Evolutionary conservation across 2,888 invertebrate genomes (phyloP), one percentile per base, ranked within the genome.

Genomic region (Ophion ventricosus): DNA sequence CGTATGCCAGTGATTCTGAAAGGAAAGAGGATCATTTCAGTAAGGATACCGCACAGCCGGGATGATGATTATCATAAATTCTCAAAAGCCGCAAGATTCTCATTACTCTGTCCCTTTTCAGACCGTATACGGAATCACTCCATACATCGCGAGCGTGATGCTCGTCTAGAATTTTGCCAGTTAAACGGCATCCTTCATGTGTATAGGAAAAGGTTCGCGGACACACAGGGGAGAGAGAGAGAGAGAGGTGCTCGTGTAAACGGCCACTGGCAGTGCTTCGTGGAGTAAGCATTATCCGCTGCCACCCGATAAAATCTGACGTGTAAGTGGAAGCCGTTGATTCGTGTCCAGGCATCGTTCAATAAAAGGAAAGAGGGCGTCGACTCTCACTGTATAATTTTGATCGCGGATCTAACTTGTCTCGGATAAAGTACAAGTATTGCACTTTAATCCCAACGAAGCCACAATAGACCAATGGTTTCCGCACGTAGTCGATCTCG

Each of bases 321-420:
- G 85, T 85, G 86, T 82, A 83, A 87, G 84, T 81, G 81, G 85
- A 87, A 84, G 82, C 77, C 82, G 84, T 82, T 76, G 86, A 85
- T 85, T 87, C 87, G 76, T 82, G 80, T 83, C 66, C 69, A 59
- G 57, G 75, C 57, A 67, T 70, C 76, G 72, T 83, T 80, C 75
- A 83, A 80, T 76, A 61, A 76, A 80, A 76, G 80, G 67, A 73
- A 79, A 78, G 75, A 79, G 40, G 73, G 57, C 76, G 67, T 77
- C 29, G 59, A 43, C 59, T 25, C 26, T 77, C 67, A 17, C 40
- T 72, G 73, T 49, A 56, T 61, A 43, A 61, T 75, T 64, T 75
- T 14, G 14, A 20, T 20, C 49, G 49, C 14, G 49, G 54, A 64
- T 75, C 54, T 29, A 75, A 63, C 63, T 66, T 75, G 64, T 66